Evolutionary conservation across 2,888 invertebrate genomes (phyloP).

Genomic region (Agonopterix alstromeriana): DNA sequence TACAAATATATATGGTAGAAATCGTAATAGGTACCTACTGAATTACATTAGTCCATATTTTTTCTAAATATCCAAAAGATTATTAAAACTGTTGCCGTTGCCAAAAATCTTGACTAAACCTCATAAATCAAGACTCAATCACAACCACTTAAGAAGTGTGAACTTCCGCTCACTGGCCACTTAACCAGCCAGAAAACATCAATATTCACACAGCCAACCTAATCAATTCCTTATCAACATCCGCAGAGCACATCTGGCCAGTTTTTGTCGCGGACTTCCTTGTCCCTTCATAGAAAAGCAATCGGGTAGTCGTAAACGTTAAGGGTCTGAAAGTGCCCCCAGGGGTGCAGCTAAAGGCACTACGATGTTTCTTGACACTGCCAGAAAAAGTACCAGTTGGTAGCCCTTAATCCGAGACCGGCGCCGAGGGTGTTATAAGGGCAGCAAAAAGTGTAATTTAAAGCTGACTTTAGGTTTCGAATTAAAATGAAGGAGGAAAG

Average conservation of each 20-base stretch:
- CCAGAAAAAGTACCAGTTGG: slow-evolving; percentile 63
- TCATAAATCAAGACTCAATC: neutral
- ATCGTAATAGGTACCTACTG: too few relatives aligned
- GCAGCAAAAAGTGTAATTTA: slow-evolving; percentile 73
- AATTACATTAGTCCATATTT: too few relatives aligned
- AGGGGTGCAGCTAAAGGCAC: slow-evolving; percentile 72
- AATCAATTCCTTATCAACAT: slow-evolving; percentile 50
- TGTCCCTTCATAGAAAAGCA: slow-evolving; percentile 77
- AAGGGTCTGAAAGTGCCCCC: slow-evolving; percentile 76
- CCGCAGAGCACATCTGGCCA: slow-evolving; percentile 55
- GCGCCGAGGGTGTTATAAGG: slow-evolving; percentile 67
- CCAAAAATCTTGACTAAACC: too few relatives aligned
- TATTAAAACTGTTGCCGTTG: too few relatives aligned
- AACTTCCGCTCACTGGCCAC: slow-evolving; percentile 17
- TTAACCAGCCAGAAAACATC: slow-evolving; percentile 25
- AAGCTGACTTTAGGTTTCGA: slow-evolving; percentile 73
- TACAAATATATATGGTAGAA: too few relatives aligned
- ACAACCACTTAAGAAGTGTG: slow-evolving; percentile 30
- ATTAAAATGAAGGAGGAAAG: slow-evolving; percentile 66
- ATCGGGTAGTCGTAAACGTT: slow-evolving; percentile 81
- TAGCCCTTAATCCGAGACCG: slow-evolving; percentile 55
- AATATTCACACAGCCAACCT: slow-evolving; percentile 29
- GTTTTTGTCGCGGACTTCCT: slow-evolving; percentile 42
- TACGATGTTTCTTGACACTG: slow-evolving; percentile 68
- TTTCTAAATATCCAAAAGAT: too few relatives aligned